Conservation (phyloP, 2,888 invertebrate genomes). For the Callyntrura sp. region DNA sequence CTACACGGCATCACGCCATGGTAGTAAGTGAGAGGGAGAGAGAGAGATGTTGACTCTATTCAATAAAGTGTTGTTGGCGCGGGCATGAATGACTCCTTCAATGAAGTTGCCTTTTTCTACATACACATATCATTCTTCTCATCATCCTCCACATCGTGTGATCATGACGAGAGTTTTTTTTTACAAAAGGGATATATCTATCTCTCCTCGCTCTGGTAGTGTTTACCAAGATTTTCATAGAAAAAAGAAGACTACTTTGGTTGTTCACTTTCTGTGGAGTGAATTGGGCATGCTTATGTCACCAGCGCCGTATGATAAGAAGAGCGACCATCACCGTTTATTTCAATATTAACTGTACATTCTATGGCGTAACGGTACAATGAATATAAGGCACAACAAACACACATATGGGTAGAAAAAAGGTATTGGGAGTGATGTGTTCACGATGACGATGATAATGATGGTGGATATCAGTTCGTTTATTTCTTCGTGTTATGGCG, state of each 20-base stretch:
- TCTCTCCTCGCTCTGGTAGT: slow-evolving; percentile 2
- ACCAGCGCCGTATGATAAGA: not conserved
- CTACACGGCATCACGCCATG: slow-evolving; percentile 10
- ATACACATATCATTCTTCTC: slow-evolving; percentile 34
- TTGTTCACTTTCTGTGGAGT: not conserved
- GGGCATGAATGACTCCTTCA: slow-evolving; percentile 48
- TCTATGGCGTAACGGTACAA: not conserved
- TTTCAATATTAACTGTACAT: slow-evolving; percentile 40
- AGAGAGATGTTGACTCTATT: slow-evolving; percentile 55
- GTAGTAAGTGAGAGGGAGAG: too few species aligned
- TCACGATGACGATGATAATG: not conserved
- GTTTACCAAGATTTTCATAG: slow-evolving; percentile 62
- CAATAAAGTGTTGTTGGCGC: slow-evolving; percentile 49
- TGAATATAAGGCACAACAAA: slow-evolving; percentile 6
- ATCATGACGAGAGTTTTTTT: slow-evolving; percentile 49
- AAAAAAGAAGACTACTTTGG: slow-evolving; percentile 11
- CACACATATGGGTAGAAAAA: not conserved
- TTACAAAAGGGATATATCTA: slow-evolving; percentile 46
- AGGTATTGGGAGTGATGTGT: not conserved
- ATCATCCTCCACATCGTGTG: not conserved
- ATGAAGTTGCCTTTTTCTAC: slow-evolving; percentile 56
- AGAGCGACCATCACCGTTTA: slow-evolving; percentile 27
- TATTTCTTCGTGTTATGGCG: slow-evolving; percentile 31
- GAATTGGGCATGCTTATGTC: slow-evolving; percentile 31
- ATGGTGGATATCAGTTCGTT: slow-evolving; percentile 40